A percentile compares a stretch with the other conserved stretches of the same genome.
Evolutionary conservation across 2,113 vertebrate genomes (phyloP).

Genomic region (Nothobranchius kuhntae): DNA sequence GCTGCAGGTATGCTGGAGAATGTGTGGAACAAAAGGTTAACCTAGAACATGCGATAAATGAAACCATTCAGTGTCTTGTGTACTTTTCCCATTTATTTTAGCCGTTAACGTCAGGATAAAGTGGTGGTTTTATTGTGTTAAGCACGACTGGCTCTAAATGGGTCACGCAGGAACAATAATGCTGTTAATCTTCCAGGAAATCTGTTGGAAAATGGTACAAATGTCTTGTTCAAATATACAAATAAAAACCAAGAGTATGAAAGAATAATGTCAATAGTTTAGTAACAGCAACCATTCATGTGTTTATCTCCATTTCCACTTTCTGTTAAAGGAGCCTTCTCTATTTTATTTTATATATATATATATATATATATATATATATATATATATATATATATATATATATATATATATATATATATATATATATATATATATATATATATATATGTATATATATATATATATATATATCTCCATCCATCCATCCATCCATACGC

Average conservation of each 20-base stretch:
- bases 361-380: too few species aligned
- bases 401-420: too few species aligned
- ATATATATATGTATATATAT: too few species aligned
- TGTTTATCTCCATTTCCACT: too few species aligned
- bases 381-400: too few species aligned
- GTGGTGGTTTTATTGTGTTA: not conserved
- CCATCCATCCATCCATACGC: too few species aligned
- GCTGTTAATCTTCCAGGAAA: slow-evolving; percentile 8
- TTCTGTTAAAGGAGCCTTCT: too few species aligned
- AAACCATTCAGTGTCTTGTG: slow-evolving; percentile 5
- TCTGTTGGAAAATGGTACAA: not conserved
- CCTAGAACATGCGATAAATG: not conserved
- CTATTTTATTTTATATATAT: too few species aligned
- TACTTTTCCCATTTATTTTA: not conserved
- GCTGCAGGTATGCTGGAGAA: not conserved
- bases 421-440: too few species aligned
- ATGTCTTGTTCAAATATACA: not conserved
- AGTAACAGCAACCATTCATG: not conserved
- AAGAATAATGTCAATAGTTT: not conserved
- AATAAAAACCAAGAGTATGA: not conserved
- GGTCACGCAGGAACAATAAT: slow-evolving; percentile 1
- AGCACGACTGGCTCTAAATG: not conserved
- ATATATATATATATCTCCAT: too few species aligned
- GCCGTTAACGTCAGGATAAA: not conserved
- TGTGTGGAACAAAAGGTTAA: not conserved